Evolutionary conservation across 1,140 invertebrate genomes (phyloP).

Genomic region (Drosophila tropicalis): DNA sequence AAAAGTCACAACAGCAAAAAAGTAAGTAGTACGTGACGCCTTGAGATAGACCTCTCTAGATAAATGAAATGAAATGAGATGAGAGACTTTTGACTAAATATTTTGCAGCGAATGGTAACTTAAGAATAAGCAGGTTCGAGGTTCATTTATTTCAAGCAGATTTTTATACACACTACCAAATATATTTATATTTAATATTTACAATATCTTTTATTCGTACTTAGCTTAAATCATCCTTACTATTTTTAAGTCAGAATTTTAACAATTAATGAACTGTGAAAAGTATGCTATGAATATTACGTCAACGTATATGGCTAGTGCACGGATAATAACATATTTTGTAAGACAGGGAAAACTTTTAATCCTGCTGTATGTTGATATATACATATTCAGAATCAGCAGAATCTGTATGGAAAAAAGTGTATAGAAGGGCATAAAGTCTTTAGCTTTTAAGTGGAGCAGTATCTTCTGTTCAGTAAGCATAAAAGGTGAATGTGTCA

Average conservation of each 20-base stretch:
- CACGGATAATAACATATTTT: no score
- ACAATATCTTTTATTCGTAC: no score
- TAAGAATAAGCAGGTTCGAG: conserved; percentile 22
- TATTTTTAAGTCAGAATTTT: no score
- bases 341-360: no score
- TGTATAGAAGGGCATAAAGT: not conserved
- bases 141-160: not conserved
- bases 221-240: no score
- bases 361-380: no score
- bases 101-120: conserved; percentile 4
- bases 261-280: no score
- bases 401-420: not conserved
- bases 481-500: not conserved
- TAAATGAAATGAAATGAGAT: conserved; percentile 10
- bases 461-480: not conserved
- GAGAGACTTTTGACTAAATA: conserved; percentile 3
- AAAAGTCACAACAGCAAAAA: conserved; percentile 64
- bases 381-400: no score
- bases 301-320: no score
- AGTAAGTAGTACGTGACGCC: conserved; percentile 66
- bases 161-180: not conserved
- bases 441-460: not conserved
- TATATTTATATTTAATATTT: not conserved
- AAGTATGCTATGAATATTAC: no score
- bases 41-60: conserved; percentile 39